Percentiles rank a stretch among this genome's conserved stretches.
phyloP scores from a whole-genome alignment of 2,888 invertebrate species.

The Drosophila heteroneura region DNA sequence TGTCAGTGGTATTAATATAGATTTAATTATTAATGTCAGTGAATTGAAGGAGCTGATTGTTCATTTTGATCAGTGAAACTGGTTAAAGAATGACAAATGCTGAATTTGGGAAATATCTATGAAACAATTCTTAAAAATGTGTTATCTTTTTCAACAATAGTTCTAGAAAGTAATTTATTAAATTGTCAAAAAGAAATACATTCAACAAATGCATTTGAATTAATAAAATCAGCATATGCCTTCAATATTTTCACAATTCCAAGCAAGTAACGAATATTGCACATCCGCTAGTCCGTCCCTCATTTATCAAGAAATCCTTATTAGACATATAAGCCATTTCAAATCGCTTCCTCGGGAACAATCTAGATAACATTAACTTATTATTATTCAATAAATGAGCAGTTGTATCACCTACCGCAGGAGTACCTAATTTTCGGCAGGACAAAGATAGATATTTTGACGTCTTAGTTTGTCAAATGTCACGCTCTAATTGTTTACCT shows the following conservation, averaged over 20 bases:
- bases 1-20: background rate
- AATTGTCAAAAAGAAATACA: background rate
- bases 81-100: background rate
- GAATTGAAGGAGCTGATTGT: constrained; percentile 18
- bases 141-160: background rate
- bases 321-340: background rate
- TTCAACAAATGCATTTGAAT: background rate
- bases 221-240: background rate
- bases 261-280: background rate
- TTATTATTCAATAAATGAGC: background rate
- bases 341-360: background rate
- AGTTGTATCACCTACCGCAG: background rate
- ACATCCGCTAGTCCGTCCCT: background rate
- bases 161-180: background rate
- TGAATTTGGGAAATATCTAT: background rate
- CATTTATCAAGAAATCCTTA: background rate
- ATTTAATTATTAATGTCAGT: background rate
- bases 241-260: background rate
- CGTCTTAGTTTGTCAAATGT: background rate
- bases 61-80: background rate
- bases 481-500: constrained; percentile 8
- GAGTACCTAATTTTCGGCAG: background rate
- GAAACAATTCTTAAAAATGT: background rate
- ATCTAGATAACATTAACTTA: background rate
- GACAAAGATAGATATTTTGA: background rate